phyloP scores from a whole-genome alignment of 2,797 vertebrate genomes.

The Mareca penelope region DNA sequence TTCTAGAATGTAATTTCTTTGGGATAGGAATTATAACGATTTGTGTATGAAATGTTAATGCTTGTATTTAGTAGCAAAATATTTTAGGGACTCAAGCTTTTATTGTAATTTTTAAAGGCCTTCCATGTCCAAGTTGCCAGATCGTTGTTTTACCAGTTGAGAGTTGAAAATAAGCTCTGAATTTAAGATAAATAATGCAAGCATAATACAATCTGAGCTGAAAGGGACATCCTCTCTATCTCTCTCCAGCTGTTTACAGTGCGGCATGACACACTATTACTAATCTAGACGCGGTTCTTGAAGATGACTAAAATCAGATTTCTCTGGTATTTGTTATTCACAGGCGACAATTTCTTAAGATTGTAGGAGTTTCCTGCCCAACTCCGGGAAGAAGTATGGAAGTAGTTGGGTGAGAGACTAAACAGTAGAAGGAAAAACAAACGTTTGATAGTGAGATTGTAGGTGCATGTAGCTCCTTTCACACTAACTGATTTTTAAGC shows the following conservation, averaged over 20 bases:
- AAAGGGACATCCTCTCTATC: neutral
- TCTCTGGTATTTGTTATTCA: neutral
- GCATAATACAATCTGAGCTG: neutral
- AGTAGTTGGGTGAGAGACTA: constrained; percentile 24
- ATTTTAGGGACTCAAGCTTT: neutral
- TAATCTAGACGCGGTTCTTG: neutral
- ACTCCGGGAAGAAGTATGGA: constrained; percentile 21
- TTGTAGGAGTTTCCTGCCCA: neutral
- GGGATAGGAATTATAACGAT: neutral
- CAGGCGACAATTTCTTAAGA: neutral
- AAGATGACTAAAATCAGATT: neutral
- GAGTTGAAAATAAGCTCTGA: neutral
- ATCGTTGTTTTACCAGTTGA: neutral
- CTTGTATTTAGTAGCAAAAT: neutral
- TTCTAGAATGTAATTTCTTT: neutral
- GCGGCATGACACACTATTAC: neutral
- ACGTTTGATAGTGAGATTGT: neutral
- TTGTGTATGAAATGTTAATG: neutral
- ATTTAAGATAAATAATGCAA: neutral
- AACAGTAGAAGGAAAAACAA: constrained; percentile 32
- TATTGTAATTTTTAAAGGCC: neutral
- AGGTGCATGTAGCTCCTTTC: neutral
- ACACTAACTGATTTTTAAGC: neutral
- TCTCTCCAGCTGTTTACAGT: neutral
- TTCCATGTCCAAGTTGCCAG: neutral